These are phyloP conservation scores for Frankliniella fusca DNA, from an alignment of 2,888 invertebrate species.

Conservation along the genomic window DNA sequence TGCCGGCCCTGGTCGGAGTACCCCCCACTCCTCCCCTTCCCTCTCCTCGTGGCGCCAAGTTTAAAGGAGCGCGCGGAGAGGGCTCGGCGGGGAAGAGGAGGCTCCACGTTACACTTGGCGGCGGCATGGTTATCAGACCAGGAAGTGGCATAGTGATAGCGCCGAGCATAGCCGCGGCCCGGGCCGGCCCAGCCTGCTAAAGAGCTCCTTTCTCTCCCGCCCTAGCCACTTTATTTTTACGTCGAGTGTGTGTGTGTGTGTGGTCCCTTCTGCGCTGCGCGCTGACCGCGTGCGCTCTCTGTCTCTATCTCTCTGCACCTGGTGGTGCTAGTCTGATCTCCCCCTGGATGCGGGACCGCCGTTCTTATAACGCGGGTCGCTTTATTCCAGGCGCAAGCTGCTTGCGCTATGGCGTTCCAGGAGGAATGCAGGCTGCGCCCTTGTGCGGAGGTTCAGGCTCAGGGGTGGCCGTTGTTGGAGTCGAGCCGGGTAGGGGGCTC, in stretches of 20 bases:
- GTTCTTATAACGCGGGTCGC: no score
- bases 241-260: background rate
- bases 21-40: no score
- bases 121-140: background rate
- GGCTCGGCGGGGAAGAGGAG: background rate
- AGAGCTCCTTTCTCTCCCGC: background rate
- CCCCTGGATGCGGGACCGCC: no score
- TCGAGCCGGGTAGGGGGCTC: no score
- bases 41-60: background rate
- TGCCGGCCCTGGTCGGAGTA: no score
- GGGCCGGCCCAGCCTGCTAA: background rate
- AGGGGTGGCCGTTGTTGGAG: no score
- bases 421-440: no score
- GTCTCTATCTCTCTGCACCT: background rate
- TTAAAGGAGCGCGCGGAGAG: background rate
- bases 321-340: no score
- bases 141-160: background rate
- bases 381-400: no score
- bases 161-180: background rate
- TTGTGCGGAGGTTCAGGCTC: no score
- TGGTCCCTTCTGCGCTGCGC: background rate
- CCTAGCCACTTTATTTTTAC: background rate
- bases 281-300: background rate
- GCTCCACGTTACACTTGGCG: background rate
- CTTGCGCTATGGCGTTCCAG: no score